Base-by-base conservation (phyloP, 2,888 invertebrate species). In the Tridacna gigas region DNA sequence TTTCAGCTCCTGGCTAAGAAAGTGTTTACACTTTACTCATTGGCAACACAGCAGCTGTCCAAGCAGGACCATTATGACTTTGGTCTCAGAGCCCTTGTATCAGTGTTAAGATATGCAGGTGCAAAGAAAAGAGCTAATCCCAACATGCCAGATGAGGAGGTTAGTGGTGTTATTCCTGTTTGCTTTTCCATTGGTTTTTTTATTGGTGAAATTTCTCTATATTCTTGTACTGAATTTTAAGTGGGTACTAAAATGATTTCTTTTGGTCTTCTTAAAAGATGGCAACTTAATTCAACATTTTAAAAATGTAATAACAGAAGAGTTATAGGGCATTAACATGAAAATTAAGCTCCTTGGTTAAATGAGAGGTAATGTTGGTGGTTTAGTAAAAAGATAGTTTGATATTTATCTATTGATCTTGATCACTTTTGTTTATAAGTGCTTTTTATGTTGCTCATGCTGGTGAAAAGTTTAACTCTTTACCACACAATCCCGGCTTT, bases 61-160 rank as follows among this genome's bases (percentile, higher is more conserved):
- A 97, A 97, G 92, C 98, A 98, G 93, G 97, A 97, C 91, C 98
- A 98, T 94, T 98, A 98, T 93, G 98, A 98, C 94, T 98, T 98
- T 93, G 98, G 98, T 0, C 95, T 98, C 18, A 96, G 98, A 63
- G 97, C 98, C 0, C 97, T 98, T 96, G 97, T 95, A 26, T 97
- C 98, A 0, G 95, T 98, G 73, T 95, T 98, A 66, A 96, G 98
- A 77, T 98, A 98, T 93, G 98, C 98, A 0, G 98, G 98, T 0
- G 96, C 96, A 69, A 98, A 98, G 95, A 96, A 97, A 87, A 96
- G 96, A 56, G 81, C 89, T 79, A 94, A 94, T 81, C 94, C 94
- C 18, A 92, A 90, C 85, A 93, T 94, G 92, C 90, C 94, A 2
- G 95, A 94, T 90, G 94, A 95, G 88, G 94, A 95, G 93, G 94